Percentiles rank a stretch among this genome's conserved stretches.
phyloP scores from a whole-genome alignment of 2,888 invertebrate species.

The Machimus rusticus region DNA sequence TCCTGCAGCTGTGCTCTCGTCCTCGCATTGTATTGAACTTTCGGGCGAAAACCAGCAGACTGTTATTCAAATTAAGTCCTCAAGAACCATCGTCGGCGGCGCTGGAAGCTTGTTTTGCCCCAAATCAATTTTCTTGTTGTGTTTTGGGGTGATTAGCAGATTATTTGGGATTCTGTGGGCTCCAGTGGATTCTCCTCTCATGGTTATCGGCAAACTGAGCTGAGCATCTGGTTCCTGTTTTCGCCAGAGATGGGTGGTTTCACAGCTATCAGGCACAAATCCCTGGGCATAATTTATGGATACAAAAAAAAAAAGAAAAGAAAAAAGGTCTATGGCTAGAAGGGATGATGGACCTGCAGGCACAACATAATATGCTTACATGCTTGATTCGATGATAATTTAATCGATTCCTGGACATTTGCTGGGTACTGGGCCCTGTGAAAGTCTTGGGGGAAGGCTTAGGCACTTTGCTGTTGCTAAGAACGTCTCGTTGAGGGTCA shows the following conservation, averaged over 20 bases:
- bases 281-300: conserved; percentile 1
- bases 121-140: conserved; percentile 47
- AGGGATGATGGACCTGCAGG: not conserved
- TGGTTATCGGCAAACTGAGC: not conserved
- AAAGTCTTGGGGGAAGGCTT: not conserved
- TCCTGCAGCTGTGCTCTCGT: not conserved
- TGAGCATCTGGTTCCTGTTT: conserved; percentile 23
- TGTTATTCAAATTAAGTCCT: conserved; percentile 36
- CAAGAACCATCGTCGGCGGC: conserved; percentile 9
- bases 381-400: not conserved
- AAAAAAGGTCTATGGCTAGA: not conserved
- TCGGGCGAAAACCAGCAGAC: not conserved
- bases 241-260: conserved; percentile 7
- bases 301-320: too few species aligned
- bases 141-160: conserved; percentile 47
- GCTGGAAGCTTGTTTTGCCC: conserved; percentile 35
- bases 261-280: conserved; percentile 1
- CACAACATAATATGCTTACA: not conserved
- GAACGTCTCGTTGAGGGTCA: not conserved
- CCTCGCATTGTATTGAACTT: not conserved
- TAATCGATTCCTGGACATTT: not conserved
- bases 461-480: not conserved
- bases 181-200: not conserved
- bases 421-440: not conserved
- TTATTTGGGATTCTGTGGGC: conserved; percentile 44